Base-by-base conservation (phyloP, 2,888 invertebrate genomes). In the Drosophila tripunctata region DNA sequence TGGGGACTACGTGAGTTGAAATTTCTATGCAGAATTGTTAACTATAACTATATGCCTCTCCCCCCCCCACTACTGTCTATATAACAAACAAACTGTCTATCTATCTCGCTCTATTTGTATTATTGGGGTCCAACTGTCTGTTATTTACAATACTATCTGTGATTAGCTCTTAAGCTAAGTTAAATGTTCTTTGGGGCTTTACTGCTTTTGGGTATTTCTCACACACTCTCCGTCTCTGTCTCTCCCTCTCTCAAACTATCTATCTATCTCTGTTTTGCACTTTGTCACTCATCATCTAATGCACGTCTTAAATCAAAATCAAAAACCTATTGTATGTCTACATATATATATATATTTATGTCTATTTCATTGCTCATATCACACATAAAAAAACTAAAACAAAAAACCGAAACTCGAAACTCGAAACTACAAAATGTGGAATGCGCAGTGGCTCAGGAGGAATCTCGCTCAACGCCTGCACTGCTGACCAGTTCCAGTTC, bases 381-480 rank as follows among this genome's bases (percentile, higher is more conserved):
- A 67, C n/a, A n/a, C n/a, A n/a, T n/a, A 74, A 51, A 14, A 19
- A 4, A 38, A 30, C 22, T 33, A 12, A 14, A 31, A 2, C 0
- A 8, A 15, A 10, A 41, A 41, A 41, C 30, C 33, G 12, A 38
- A 56, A 45, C 55, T 54, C 44, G 48, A 22, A 47, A 51, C 38
- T 36, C n/a, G n/a, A n/a, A 41, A 51, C 24, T 43, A 51, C 33
- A 41, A 50, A 17, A 44, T 24, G 38, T 41, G 40, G 51, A 31
- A 50, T 22, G 93, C n/a, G n/a, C 96, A 93, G 94, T 96, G 38
- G 96, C 96, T 88, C 96, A 96, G 79, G 97, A 97, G 90, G 97
- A 97, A 92, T 96, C 96, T 82, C 96, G 97, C 91, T 97, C 97
- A 60, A 96, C 96, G 87, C 96, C 97, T 44, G 96, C 96, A 48